A percentile compares a stretch with the other conserved stretches of the same genome.
phyloP scores from a whole-genome alignment of 2,888 invertebrate genomes.

The Drosophila engyochracea region DNA sequence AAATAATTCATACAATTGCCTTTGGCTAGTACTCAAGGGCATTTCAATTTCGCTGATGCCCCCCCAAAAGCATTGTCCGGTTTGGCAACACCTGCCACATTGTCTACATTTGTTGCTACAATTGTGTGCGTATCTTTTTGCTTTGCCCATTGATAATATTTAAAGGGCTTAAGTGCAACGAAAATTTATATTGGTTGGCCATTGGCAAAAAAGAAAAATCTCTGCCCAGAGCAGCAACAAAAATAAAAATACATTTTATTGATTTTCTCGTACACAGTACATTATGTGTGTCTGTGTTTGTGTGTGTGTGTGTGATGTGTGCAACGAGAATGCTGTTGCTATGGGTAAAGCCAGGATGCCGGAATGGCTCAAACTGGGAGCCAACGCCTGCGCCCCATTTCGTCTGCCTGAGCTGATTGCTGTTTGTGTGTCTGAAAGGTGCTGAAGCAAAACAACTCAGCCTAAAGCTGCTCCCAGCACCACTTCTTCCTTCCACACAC shows the following conservation, averaged over 20 bases:
- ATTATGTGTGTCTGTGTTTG: slow-evolving; percentile 29
- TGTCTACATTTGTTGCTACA: slow-evolving; percentile 1
- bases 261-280: slow-evolving; percentile 67
- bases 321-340: slow-evolving; percentile 60
- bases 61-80: slow-evolving; percentile 18
- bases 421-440: slow-evolving; percentile 62
- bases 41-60: slow-evolving; percentile 24
- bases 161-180: slow-evolving; percentile 75
- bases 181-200: slow-evolving; percentile 78
- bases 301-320: slow-evolving; percentile 23
- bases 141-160: slow-evolving; percentile 72
- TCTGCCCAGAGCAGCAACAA: slow-evolving; percentile 37
- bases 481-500: not conserved
- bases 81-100: slow-evolving; percentile 26
- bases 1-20: slow-evolving; percentile 2
- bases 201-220: slow-evolving; percentile 63
- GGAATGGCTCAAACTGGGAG: slow-evolving; percentile 42
- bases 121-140: slow-evolving; percentile 40
- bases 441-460: slow-evolving; percentile 74
- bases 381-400: slow-evolving; percentile 59
- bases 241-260: slow-evolving; percentile 73
- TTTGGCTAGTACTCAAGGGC: not conserved
- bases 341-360: slow-evolving; percentile 35
- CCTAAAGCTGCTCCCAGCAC: slow-evolving; percentile 9
- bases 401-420: slow-evolving; percentile 60